Conservation (phyloP, 2,797 vertebrate genomes). For the Choloepus didactylus region DNA sequence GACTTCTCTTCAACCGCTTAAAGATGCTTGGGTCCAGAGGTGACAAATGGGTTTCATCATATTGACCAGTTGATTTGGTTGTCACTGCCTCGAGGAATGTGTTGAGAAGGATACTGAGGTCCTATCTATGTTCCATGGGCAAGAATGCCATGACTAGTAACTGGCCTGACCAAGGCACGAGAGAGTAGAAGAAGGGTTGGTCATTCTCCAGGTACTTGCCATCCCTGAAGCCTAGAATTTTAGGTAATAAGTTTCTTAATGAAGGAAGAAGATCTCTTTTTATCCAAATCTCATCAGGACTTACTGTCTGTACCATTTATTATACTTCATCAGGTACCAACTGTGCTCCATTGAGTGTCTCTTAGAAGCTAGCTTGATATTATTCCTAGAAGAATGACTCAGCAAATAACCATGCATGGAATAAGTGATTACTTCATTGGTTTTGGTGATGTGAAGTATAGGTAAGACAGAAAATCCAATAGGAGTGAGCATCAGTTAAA, state of each 20-base stretch:
- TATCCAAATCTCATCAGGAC: background rate
- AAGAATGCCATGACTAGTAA: background rate
- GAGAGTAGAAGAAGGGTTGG: background rate
- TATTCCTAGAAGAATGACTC: background rate
- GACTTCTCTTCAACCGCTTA: background rate
- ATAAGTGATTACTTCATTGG: background rate
- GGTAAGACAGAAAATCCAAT: background rate
- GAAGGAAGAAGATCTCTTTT: background rate
- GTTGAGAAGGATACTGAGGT: background rate
- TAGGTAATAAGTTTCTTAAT: background rate
- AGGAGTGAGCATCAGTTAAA: background rate
- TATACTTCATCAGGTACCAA: background rate
- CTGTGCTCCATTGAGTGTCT: background rate
- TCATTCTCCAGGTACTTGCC: background rate
- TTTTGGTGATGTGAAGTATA: background rate
- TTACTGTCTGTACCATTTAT: background rate
- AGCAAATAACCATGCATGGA: conserved; percentile 34
- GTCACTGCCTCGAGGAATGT: background rate
- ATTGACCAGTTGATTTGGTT: background rate
- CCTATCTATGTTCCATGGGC: background rate
- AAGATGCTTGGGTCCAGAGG: background rate
- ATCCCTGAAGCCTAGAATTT: conserved; percentile 35
- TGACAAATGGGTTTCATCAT: background rate
- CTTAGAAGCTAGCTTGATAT: background rate
- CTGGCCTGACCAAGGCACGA: background rate